A percentile compares a stretch with the other conserved stretches of the same genome.
Conservation (phyloP, 2,797 vertebrate species). For the Propithecus perrieri region DNA sequence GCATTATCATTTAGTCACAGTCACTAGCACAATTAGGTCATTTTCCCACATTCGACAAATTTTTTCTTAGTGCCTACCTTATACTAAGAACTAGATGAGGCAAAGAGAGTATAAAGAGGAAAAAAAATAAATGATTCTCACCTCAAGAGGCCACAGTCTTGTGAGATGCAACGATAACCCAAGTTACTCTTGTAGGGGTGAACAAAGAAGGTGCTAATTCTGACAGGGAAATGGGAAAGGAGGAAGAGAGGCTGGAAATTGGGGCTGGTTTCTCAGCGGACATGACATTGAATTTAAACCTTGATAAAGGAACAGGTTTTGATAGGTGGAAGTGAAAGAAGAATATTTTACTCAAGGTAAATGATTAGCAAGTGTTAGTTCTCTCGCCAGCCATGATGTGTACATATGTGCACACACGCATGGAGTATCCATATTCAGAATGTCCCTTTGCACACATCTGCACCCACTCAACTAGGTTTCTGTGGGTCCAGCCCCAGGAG, state of each 20-base stretch:
- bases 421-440: background rate
- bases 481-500: background rate
- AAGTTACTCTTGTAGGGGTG: background rate
- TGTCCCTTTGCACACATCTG: background rate
- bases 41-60: background rate
- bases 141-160: background rate
- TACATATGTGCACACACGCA: background rate
- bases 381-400: background rate
- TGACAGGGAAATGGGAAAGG: background rate
- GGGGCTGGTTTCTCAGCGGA: background rate
- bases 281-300: background rate
- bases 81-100: background rate
- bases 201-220: slow-evolving; percentile 1
- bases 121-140: slow-evolving; percentile 15
- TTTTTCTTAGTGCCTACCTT: background rate
- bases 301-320: background rate
- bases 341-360: slow-evolving; percentile 48
- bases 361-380: background rate
- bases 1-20: background rate
- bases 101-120: background rate
- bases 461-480: slow-evolving; percentile 4
- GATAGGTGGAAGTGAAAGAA: slow-evolving; percentile 43
- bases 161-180: background rate
- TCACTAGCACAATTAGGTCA: background rate
- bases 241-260: background rate